A percentile compares a stretch with the other conserved stretches of the same genome.
Conservation (phyloP, 2,113 vertebrate genomes). For the Cervus canadensis region DNA sequence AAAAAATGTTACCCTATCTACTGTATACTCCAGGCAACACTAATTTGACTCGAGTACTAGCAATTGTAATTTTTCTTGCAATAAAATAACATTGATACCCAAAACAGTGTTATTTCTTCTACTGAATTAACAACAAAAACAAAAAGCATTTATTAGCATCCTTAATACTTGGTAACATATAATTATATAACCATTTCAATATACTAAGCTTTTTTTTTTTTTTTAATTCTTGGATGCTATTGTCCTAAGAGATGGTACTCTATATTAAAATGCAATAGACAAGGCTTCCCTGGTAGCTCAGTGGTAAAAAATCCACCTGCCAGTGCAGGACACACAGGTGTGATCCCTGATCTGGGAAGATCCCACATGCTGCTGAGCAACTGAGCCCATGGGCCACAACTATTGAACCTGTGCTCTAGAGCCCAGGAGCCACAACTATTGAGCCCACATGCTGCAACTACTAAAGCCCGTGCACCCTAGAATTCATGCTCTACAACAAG, state of each 20-base stretch:
- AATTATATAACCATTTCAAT: constrained; percentile 18
- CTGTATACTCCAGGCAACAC: not conserved
- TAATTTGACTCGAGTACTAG: constrained; percentile 20
- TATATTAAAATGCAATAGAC: not conserved
- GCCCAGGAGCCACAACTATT: not conserved
- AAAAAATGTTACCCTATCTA: not conserved
- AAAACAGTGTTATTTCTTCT: not conserved
- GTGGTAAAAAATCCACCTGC: not conserved
- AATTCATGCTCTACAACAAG: not conserved
- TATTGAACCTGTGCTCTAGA: not conserved
- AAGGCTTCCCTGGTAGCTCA: not conserved
- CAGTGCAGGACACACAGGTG: not conserved
- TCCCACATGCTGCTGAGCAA: not conserved
- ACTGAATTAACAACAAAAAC: not conserved
- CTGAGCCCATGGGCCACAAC: not conserved
- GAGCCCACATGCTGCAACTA: not conserved
- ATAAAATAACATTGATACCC: not conserved
- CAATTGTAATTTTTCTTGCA: not conserved
- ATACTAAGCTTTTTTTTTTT: not conserved
- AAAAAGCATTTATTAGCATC: not conserved
- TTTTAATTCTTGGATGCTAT: not conserved
- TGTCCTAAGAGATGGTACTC: not conserved
- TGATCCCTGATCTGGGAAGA: not conserved
- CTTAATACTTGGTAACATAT: not conserved
- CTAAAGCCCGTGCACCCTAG: rapidly evolving